Base-by-base conservation (phyloP, 2,797 vertebrate species). In the Spondyliosoma cantharus region DNA sequence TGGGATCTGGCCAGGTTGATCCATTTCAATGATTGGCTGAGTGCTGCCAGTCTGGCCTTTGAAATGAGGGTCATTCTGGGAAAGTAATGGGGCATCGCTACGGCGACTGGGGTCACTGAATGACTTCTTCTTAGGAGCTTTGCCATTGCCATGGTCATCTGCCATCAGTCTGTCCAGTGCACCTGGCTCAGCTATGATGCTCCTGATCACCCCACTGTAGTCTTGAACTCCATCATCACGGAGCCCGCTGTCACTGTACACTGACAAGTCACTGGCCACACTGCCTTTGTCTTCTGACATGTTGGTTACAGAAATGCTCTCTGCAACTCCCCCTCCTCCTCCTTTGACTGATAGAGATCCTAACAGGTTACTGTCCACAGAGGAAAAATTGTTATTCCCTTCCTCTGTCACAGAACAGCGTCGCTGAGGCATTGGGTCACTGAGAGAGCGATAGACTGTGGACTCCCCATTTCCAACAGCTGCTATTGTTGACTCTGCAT, bases 351-450 rank as follows among this genome's bases (percentile, higher is more conserved):
- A 97, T 46, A 99, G 88, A 0, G 98, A 98, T 24, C 97, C 96
- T 78, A 99, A 92, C 45, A 99, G 91, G 90, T 99, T 99, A 90
- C 98, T 99, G 90, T 99, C 98, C 0, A 99, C 92, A 0, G 95
- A 95, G 84, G 92, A 95, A 90, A 97, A 98, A 22, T 89, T 96
- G 73, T 81, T 92, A 74, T 83, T 91, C 3, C 92, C 90, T 32
- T 97, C 97, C 77, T 97, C 96, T 0, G 94, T 76, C 69, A 95
- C 85, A 0, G 96, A 93, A 67, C 95, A 91, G 61, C 94, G 71
- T n/a, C 97, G 93, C 85, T 99, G 97, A 50, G 98, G 98, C 96
- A 98, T 99, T n/a, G 98, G 98, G 91, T 99, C 98, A 3, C 98
- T 99, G 22, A 99, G 92, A 22, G 98, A 99, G 49, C 98, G 94